A percentile compares a stretch with the other conserved stretches of the same genome.
Conservation (phyloP, 2,888 invertebrate species). For the Stenodema calcarata region DNA sequence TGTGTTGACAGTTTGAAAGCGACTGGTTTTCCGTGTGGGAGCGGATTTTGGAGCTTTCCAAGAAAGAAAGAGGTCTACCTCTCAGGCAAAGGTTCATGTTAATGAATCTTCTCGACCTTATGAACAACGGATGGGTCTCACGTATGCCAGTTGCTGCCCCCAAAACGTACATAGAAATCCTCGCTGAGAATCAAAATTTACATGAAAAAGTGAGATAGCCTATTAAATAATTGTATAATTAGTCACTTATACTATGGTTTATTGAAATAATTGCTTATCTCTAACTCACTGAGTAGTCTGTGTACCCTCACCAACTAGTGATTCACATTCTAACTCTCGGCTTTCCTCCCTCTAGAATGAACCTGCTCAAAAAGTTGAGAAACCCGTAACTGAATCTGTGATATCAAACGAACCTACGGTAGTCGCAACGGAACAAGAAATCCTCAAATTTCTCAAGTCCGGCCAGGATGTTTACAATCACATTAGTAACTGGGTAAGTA, state of each 20-base stretch:
- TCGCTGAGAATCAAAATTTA: neutral
- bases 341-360: slow-evolving; percentile 1
- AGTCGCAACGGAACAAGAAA: slow-evolving; percentile 44
- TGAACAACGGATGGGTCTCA: slow-evolving; percentile 51
- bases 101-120: slow-evolving; percentile 52
- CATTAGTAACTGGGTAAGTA: slow-evolving; percentile 49
- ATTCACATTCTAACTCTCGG: neutral
- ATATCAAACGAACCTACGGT: slow-evolving; percentile 50
- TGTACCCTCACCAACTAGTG: neutral
- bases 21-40: slow-evolving; percentile 51
- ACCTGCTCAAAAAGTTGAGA: slow-evolving; percentile 3
- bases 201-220: neutral
- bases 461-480: slow-evolving; percentile 25
- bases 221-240: too few relatives aligned
- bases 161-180: slow-evolving; percentile 45
- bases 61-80: slow-evolving; percentile 45
- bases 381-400: slow-evolving; percentile 11
- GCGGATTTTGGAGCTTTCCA: slow-evolving; percentile 47
- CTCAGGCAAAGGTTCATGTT: slow-evolving; percentile 47
- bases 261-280: too few relatives aligned
- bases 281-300: neutral
- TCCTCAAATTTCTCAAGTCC: slow-evolving; percentile 39
- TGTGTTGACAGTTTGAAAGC: slow-evolving; percentile 45
- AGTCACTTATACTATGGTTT: too few relatives aligned
- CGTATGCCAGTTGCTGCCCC: slow-evolving; percentile 19